These are phyloP conservation scores for Heterodera schachtii DNA, from an alignment of 1,140 invertebrate genomes.

Conservation along the genomic window DNA sequence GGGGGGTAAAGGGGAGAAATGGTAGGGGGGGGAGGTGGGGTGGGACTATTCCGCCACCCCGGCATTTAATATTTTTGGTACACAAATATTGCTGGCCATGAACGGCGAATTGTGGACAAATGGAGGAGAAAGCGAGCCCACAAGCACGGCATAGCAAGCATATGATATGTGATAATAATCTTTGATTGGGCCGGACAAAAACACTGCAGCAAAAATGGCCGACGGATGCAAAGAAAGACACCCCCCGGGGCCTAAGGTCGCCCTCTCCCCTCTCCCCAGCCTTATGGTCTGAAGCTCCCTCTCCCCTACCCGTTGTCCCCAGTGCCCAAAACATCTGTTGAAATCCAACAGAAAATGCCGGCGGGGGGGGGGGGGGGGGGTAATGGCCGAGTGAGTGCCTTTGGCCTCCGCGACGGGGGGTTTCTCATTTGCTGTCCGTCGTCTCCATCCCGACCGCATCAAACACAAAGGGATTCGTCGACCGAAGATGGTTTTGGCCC, in stretches of 20 bases:
- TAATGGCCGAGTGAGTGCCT: not conserved
- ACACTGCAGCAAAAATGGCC: not conserved
- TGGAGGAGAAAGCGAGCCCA: too few species aligned
- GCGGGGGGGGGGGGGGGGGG: too few species aligned
- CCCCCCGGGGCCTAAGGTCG: too few species aligned
- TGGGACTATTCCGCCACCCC: not conserved
- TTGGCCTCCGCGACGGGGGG: not conserved
- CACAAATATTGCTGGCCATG: too few species aligned
- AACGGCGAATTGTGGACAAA: too few species aligned
- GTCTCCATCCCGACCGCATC: not conserved
- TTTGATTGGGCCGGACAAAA: not conserved
- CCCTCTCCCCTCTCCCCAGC: too few species aligned
- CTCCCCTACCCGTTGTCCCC: too few species aligned
- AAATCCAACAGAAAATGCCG: not conserved
- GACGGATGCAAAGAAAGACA: not conserved
- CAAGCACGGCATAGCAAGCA: too few species aligned
- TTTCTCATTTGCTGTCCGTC: not conserved
- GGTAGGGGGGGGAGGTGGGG: too few species aligned
- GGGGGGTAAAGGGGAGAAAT: not conserved
- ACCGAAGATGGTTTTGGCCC: not conserved
- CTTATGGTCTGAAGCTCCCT: too few species aligned
- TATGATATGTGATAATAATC: not conserved
- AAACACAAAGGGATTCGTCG: not conserved
- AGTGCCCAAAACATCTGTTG: not conserved
- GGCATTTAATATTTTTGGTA: too few species aligned